These are phyloP conservation scores for Promerops cafer DNA, from an alignment of 2,113 vertebrate genomes.

Conservation along the genomic window DNA sequence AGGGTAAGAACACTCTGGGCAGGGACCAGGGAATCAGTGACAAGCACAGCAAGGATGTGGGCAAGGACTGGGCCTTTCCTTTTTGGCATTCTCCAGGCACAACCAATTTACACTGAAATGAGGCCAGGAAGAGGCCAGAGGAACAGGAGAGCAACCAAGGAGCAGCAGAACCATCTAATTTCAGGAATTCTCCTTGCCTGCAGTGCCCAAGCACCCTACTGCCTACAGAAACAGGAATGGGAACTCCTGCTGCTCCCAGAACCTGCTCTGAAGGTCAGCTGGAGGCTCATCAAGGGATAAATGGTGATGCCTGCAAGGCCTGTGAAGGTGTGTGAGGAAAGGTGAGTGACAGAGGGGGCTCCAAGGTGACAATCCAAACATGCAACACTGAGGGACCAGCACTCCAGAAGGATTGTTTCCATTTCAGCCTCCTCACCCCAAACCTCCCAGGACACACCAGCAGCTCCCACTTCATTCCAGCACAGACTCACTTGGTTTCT, in stretches of 20 bases:
- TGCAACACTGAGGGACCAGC: rapidly evolving
- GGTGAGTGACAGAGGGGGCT: rapidly evolving
- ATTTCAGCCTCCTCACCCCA: neutral
- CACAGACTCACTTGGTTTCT: conserved; percentile 74
- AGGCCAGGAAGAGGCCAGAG: neutral
- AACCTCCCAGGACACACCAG: neutral
- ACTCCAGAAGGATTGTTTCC: neutral
- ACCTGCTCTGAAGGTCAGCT: rapidly evolving
- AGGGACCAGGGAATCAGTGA: neutral
- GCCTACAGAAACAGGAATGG: neutral
- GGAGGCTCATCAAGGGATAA: neutral
- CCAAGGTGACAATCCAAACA: rapidly evolving
- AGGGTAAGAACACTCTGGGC: neutral
- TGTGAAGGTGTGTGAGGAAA: rapidly evolving
- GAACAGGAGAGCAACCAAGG: neutral
- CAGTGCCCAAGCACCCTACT: neutral
- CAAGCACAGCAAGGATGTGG: neutral
- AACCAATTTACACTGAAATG: too few relatives aligned
- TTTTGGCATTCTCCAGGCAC: neutral
- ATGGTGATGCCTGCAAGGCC: too few relatives aligned
- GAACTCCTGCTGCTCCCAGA: neutral
- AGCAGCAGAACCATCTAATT: neutral
- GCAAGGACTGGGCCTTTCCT: neutral
- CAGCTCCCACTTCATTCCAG: neutral
- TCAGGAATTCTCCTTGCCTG: neutral